Conservation (phyloP, 2,888 invertebrate genomes). For the Pogonocherus hispidulus region DNA sequence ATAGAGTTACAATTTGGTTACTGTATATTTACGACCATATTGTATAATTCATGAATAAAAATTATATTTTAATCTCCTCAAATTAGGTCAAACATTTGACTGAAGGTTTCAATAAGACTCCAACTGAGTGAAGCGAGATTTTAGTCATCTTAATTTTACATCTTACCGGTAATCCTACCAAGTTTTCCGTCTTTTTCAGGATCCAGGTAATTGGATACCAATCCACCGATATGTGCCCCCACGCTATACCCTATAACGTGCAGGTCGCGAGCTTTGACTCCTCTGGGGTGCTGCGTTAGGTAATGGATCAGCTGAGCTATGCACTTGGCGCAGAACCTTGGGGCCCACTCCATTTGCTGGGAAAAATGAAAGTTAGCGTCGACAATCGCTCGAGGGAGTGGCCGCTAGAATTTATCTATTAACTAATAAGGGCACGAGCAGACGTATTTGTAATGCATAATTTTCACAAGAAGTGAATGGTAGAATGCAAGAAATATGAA, state of each 20-base stretch:
- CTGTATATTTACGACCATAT: too few relatives aligned
- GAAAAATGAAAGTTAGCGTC: too few relatives aligned
- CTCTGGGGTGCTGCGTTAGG: slow-evolving; percentile 82
- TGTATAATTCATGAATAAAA: too few relatives aligned
- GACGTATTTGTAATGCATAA: neutral
- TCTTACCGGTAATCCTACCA: slow-evolving; percentile 83
- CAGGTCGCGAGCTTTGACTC: slow-evolving; percentile 80
- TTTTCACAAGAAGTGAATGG: neutral
- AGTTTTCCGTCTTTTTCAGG: slow-evolving; percentile 83
- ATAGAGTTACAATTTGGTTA: too few relatives aligned
- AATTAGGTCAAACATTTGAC: too few relatives aligned
- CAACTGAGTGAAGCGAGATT: too few relatives aligned
- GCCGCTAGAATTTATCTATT: neutral
- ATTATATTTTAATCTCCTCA: too few relatives aligned
- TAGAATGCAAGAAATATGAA: neutral
- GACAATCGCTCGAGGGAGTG: neutral
- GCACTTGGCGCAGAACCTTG: slow-evolving; percentile 74
- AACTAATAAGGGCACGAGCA: neutral
- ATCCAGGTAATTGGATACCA: slow-evolving; percentile 84
- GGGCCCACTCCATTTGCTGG: slow-evolving; percentile 68
- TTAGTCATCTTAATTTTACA: too few relatives aligned
- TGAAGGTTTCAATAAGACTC: too few relatives aligned
- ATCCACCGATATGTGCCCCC: slow-evolving; percentile 87
- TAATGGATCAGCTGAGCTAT: slow-evolving; percentile 86
- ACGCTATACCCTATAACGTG: slow-evolving; percentile 91